These are phyloP conservation scores for Spialia ferax DNA, from an alignment of 2,888 invertebrate species.

Conservation along the genomic window DNA sequence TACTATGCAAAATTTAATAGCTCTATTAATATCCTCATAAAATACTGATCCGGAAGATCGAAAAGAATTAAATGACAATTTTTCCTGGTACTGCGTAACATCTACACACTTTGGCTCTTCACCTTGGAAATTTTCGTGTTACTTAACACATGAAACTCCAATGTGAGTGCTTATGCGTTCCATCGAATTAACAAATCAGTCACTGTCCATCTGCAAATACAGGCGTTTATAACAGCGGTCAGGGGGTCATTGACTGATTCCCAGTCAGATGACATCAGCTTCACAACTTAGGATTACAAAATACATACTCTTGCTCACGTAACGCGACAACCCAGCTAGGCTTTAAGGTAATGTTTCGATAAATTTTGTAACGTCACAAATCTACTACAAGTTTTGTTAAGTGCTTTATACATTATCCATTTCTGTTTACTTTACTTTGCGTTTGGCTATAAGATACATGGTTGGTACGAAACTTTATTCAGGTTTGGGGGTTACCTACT, in stretches of 20 bases:
- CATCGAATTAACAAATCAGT: conserved; percentile 54
- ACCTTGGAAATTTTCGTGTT: conserved; percentile 21
- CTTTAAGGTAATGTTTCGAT: conserved; percentile 43
- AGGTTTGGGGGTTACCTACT: no score
- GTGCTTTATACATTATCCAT: background rate
- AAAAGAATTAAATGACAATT: conserved; percentile 12
- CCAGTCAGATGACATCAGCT: conserved; percentile 80
- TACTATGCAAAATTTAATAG: conserved; percentile 6
- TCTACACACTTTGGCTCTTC: conserved; percentile 17
- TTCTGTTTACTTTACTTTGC: background rate
- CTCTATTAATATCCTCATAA: conserved; percentile 4
- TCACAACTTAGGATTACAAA: conserved; percentile 78
- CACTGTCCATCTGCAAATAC: conserved; percentile 55
- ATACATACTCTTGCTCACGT: conserved; percentile 76
- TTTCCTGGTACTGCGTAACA: conserved; percentile 24
- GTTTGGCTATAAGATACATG: no score
- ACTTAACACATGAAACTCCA: conserved; percentile 43
- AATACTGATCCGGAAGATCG: conserved; percentile 5
- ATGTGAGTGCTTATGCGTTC: conserved; percentile 47
- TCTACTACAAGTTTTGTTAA: conserved; percentile 7
- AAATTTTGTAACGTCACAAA: conserved; percentile 38
- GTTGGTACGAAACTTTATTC: no score
- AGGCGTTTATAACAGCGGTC: conserved; percentile 71
- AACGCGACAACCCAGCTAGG: conserved; percentile 62
- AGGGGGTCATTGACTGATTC: conserved; percentile 80